These are phyloP conservation scores for Myrmophylax atrothorax DNA, from an alignment of 2,113 vertebrate genomes.

Conservation along the genomic window DNA sequence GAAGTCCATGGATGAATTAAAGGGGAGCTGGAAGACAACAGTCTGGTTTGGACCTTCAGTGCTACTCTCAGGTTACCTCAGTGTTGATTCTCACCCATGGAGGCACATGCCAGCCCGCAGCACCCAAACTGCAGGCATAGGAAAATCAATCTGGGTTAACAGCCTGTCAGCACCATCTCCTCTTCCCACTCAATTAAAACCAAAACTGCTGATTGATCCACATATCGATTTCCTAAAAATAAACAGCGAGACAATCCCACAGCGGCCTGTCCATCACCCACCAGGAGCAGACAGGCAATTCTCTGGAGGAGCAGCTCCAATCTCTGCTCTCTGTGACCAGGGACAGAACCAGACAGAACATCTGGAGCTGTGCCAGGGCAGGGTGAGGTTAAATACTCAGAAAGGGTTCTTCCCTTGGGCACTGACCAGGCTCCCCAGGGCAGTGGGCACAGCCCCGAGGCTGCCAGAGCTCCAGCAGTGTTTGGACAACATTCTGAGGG, in stretches of 20 bases:
- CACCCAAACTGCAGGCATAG: neutral
- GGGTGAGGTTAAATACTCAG: neutral
- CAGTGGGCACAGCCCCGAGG: neutral
- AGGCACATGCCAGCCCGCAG: neutral
- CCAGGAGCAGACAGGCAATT: neutral
- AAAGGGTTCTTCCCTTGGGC: neutral
- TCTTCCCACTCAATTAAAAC: neutral
- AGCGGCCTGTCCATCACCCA: neutral
- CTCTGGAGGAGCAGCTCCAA: neutral
- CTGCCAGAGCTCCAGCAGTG: neutral
- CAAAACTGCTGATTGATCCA: rapidly evolving
- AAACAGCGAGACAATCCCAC: neutral
- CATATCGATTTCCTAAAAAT: neutral
- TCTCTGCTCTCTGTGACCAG: neutral
- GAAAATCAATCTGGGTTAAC: neutral
- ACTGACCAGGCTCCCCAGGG: neutral
- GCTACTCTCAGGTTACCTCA: neutral
- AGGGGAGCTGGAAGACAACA: neutral
- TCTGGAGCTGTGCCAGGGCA: neutral
- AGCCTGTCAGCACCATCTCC: neutral
- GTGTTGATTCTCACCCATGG: rapidly evolving
- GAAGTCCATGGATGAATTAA: neutral
- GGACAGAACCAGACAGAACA: neutral
- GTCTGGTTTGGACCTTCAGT: neutral
- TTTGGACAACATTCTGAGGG: neutral